Evolutionary conservation across 1,140 invertebrate genomes (phyloP).

Genomic region (Heliconius himera): DNA sequence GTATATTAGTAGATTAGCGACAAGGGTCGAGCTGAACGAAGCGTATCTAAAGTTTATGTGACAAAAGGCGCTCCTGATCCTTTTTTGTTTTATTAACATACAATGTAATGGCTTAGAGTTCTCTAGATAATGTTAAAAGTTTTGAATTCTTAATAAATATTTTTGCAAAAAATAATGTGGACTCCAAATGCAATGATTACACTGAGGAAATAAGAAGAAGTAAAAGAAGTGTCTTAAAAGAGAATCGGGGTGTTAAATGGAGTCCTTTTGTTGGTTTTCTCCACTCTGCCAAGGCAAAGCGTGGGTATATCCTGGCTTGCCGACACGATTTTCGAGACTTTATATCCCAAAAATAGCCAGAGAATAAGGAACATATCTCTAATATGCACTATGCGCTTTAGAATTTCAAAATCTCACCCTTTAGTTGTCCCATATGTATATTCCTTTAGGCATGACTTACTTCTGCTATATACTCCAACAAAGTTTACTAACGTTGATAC

Average conservation of each 20-base stretch:
- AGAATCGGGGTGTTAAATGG: too few relatives aligned
- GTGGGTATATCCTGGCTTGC: too few relatives aligned
- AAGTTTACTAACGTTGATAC: neutral
- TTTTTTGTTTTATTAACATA: constrained; percentile 4
- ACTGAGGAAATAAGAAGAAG: too few relatives aligned
- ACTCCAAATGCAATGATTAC: too few relatives aligned
- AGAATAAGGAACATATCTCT: too few relatives aligned
- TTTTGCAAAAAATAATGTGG: neutral
- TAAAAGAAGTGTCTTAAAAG: too few relatives aligned
- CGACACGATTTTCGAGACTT: too few relatives aligned
- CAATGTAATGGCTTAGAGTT: neutral
- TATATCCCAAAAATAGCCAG: too few relatives aligned
- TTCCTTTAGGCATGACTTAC: neutral
- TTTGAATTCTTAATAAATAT: neutral
- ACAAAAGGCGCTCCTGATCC: neutral
- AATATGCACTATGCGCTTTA: too few relatives aligned
- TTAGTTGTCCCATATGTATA: neutral
- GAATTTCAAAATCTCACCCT: too few relatives aligned
- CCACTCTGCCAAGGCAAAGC: too few relatives aligned
- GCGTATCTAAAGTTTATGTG: constrained; percentile 9
- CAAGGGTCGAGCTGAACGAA: neutral
- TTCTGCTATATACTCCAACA: neutral
- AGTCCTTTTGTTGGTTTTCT: too few relatives aligned
- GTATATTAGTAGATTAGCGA: constrained; percentile 9
- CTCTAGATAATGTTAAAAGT: neutral